Evolutionary conservation across 2,888 invertebrate species (phyloP).

Genomic region (Cabera pusaria): DNA sequence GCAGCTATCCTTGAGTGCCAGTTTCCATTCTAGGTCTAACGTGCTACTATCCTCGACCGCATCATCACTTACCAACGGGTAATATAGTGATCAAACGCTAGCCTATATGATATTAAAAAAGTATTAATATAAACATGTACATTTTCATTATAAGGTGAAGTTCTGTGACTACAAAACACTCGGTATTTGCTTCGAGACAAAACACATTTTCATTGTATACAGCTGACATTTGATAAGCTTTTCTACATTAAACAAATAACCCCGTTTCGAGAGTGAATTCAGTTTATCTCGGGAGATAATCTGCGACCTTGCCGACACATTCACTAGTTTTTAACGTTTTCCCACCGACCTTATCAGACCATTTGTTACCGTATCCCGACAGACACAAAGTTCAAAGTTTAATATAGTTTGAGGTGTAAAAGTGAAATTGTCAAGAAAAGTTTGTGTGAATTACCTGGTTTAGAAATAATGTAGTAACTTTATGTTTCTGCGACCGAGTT

Average conservation of each 20-base stretch:
- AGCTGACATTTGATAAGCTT: conserved; percentile 2
- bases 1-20: too few species aligned
- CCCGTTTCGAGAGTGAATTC: conserved; percentile 20
- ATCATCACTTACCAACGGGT: too few species aligned
- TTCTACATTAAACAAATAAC: conserved; percentile 20
- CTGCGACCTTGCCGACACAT: conserved; percentile 33
- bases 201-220: too few species aligned
- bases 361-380: conserved; percentile 4
- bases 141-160: too few species aligned
- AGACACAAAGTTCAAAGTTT: conserved; percentile 6
- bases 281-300: conserved; percentile 30
- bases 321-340: conserved; percentile 25
- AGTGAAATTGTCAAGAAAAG: conserved; percentile 34
- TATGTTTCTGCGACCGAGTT: conserved; percentile 14
- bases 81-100: too few species aligned
- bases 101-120: too few species aligned
- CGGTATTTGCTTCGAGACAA: too few species aligned
- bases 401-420: conserved; percentile 12
- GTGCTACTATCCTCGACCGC: too few species aligned
- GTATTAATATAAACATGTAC: too few species aligned
- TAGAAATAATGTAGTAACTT: conserved; percentile 24
- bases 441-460: conserved; percentile 31
- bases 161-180: too few species aligned
- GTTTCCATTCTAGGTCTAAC: too few species aligned
- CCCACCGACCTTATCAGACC: conserved; percentile 14